These are phyloP conservation scores for Drosophila subsilvestris DNA, from an alignment of 2,888 invertebrate species.

Conservation along the genomic window DNA sequence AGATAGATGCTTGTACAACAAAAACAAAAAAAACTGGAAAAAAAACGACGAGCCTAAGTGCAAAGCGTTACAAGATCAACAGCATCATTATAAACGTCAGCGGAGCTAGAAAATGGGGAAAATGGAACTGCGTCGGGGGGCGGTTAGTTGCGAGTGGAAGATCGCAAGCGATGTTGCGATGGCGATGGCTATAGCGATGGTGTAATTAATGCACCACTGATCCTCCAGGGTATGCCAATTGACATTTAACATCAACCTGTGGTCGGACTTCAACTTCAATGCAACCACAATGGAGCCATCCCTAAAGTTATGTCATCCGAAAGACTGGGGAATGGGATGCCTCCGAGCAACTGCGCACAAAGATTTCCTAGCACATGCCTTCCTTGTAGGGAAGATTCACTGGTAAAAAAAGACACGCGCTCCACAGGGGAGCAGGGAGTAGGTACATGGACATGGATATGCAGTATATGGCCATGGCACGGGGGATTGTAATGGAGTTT, in stretches of 20 bases:
- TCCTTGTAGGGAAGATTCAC: slow-evolving; percentile 22
- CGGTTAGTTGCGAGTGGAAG: slow-evolving; percentile 5
- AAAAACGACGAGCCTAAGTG: slow-evolving; percentile 61
- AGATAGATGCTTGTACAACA: neutral
- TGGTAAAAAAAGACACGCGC: slow-evolving; percentile 71
- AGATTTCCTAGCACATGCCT: slow-evolving; percentile 25
- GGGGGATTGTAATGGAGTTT: slow-evolving; percentile 31
- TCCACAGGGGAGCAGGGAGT: slow-evolving; percentile 59
- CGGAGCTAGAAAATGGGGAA: slow-evolving; percentile 21
- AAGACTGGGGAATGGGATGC: slow-evolving; percentile 35
- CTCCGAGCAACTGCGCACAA: slow-evolving; percentile 63
- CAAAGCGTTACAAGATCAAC: slow-evolving; percentile 74
- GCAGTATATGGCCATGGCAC: neutral
- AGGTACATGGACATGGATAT: slow-evolving; percentile 27
- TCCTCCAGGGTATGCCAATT: slow-evolving; percentile 78
- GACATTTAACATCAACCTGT: slow-evolving; percentile 80
- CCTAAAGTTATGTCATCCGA: slow-evolving; percentile 41
- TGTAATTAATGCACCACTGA: slow-evolving; percentile 73
- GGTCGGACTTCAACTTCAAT: slow-evolving; percentile 47
- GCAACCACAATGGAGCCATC: slow-evolving; percentile 18
- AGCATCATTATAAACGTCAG: slow-evolving; percentile 68
- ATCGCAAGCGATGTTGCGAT: neutral
- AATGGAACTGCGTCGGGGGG: slow-evolving; percentile 16
- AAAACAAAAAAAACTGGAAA: slow-evolving; percentile 12
- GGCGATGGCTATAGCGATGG: slow-evolving; percentile 10